Evolutionary conservation across 2,797 vertebrate genomes (phyloP), one percentile per base, ranked within the genome.

Genomic region (Antrozous pallidus): DNA sequence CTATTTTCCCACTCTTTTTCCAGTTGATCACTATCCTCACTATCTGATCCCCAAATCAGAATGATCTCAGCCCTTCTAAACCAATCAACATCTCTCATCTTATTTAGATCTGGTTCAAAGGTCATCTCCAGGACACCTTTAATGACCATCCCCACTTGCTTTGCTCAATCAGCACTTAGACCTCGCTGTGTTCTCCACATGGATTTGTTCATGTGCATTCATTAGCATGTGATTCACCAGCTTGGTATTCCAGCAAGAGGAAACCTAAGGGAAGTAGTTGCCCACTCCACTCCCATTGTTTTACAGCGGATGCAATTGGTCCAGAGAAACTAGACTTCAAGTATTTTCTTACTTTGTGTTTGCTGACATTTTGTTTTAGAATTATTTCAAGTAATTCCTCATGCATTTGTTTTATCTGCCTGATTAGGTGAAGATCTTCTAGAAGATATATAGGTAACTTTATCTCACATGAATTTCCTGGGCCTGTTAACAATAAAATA

Each of bases 291-390:
- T 8, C 16, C 8, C 5, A 90, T 26, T 11, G n/a, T 81, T 70
- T 51, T 36, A 28, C 1, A n/a, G 24, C 7, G 36, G 36, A 77
- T 82, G n/a, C 20, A 47, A 89, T 89, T 28, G 3, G 22, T 81
- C 56, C 28, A 42, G 38, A 84, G 80, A 82, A 70, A 86, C 6
- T 33, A 51, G 20, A 86, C 11, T 69, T 87, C 40, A 69, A 51
- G 12, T 22, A 45, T 17, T n/a, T 49, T 11, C 28, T 69, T 90
- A 51, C 73, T 89, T 89, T 79, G 61, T 51, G 74, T 91, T 78
- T 94, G 49, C 73, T 91, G 77, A 85, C 45, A 93, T 89, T 89
- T 96, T 83, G 4, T 91, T 90, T 79, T 90, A 75, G 84, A 92
- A 95, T 83, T 81, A 92, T 87, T 93, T 87, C 61, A 88, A 22